A percentile compares a stretch with the other conserved stretches of the same genome.
Evolutionary conservation across 1,140 invertebrate genomes (phyloP).

Genomic region (Heliothis subflexa): DNA sequence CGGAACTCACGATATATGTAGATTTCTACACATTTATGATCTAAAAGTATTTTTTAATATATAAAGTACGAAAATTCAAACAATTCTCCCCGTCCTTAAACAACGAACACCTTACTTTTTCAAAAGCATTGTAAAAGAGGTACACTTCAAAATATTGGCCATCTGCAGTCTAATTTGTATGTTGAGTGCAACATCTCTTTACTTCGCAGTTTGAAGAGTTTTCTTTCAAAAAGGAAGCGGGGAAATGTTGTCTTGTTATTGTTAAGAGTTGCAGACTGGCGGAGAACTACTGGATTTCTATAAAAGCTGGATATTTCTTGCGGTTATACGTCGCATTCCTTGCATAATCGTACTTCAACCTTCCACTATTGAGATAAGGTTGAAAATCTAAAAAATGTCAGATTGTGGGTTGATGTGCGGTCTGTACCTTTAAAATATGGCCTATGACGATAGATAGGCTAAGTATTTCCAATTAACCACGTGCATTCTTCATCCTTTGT

Average conservation of each 20-base stretch:
- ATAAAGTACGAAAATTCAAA: too few relatives aligned
- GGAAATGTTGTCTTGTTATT: constrained; percentile 49
- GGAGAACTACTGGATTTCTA: not conserved
- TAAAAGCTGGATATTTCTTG: not conserved
- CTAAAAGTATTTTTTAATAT: too few relatives aligned
- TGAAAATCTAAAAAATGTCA: too few relatives aligned
- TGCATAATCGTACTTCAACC: too few relatives aligned
- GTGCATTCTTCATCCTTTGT: not conserved
- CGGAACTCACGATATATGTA: too few relatives aligned
- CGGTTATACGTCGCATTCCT: too few relatives aligned
- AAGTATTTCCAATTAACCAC: too few relatives aligned
- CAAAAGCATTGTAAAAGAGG: constrained; percentile 8
- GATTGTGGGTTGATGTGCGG: too few relatives aligned
- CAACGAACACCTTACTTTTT: not conserved
- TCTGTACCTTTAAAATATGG: too few relatives aligned
- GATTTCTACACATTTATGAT: too few relatives aligned
- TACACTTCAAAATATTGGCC: constrained; percentile 17
- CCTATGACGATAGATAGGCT: too few relatives aligned
- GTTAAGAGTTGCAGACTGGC: constrained; percentile 35
- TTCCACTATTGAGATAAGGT: too few relatives aligned
- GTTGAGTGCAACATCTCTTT: constrained; percentile 47
- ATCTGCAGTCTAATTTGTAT: constrained; percentile 44
- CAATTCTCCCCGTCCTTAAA: not conserved
- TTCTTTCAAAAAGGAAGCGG: constrained; percentile 44
- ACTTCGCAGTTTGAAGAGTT: constrained; percentile 40